These are phyloP conservation scores for Epizoanthus stellaris DNA, from an alignment of 92 coral and sea anemone species.

Conservation along the genomic window DNA sequence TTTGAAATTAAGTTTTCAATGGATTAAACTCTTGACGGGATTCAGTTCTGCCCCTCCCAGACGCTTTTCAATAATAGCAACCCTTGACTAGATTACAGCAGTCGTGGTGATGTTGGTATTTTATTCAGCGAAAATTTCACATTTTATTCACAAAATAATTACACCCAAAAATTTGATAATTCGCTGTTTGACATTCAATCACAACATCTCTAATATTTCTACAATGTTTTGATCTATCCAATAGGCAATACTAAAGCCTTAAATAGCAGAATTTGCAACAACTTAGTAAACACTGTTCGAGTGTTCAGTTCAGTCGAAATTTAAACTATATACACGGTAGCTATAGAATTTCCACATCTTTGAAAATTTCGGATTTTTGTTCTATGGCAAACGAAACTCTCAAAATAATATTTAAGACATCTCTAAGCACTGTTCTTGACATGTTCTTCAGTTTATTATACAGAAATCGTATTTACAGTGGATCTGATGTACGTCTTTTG, in stretches of 20 bases:
- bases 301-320: background rate
- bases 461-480: no score
- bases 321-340: background rate
- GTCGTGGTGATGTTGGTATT: background rate
- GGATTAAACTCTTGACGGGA: constrained; percentile 32
- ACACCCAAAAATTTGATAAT: background rate
- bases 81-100: background rate
- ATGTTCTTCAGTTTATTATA: no score
- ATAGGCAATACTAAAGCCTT: background rate
- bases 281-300: background rate
- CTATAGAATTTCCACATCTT: no score
- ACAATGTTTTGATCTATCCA: background rate
- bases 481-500: no score
- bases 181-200: constrained; percentile 9
- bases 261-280: constrained; percentile 10
- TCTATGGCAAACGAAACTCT: no score
- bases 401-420: no score
- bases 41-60: constrained; percentile 20
- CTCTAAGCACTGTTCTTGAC: no score
- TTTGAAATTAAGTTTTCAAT: constrained; percentile 31
- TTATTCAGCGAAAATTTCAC: background rate
- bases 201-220: background rate
- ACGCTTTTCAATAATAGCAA: constrained; percentile 7
- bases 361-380: no score
- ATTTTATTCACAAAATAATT: constrained; percentile 8